Evolutionary conservation across 2,797 vertebrate genomes (phyloP).

Genomic region (Chanos chanos): DNA sequence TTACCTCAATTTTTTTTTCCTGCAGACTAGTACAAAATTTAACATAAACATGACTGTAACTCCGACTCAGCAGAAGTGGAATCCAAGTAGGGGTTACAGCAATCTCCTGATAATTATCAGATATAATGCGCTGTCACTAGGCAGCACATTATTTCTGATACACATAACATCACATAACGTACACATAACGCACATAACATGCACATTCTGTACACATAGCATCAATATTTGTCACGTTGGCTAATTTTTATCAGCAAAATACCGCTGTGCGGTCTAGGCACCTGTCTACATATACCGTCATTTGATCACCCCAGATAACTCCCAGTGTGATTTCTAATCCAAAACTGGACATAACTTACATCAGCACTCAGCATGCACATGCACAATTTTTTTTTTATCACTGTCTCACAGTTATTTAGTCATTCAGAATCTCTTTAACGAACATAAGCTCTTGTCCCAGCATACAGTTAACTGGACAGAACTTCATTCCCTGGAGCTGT

Average conservation of each 20-base stretch:
- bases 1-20: not conserved
- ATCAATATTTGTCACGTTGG: no score
- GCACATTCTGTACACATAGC: no score
- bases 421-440: not conserved
- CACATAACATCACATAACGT: no score
- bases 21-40: not conserved
- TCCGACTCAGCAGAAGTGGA: conserved; percentile 49
- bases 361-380: not conserved
- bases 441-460: no score
- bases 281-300: not conserved
- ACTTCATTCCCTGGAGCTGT: no score
- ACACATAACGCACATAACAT: no score
- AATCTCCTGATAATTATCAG: conserved; percentile 64
- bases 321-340: not conserved
- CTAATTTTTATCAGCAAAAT: no score
- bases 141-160: no score
- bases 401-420: not conserved
- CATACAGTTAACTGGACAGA: no score
- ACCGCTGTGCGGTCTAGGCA: no score
- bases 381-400: no score
- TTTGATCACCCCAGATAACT: conserved; percentile 1
- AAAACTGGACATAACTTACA: conserved; percentile 6
- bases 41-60: conserved; percentile 11
- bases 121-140: conserved; percentile 68
- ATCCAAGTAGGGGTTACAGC: conserved; percentile 56